Evolutionary conservation across 2,888 invertebrate genomes (phyloP).

Genomic region (Dusona sp.): DNA sequence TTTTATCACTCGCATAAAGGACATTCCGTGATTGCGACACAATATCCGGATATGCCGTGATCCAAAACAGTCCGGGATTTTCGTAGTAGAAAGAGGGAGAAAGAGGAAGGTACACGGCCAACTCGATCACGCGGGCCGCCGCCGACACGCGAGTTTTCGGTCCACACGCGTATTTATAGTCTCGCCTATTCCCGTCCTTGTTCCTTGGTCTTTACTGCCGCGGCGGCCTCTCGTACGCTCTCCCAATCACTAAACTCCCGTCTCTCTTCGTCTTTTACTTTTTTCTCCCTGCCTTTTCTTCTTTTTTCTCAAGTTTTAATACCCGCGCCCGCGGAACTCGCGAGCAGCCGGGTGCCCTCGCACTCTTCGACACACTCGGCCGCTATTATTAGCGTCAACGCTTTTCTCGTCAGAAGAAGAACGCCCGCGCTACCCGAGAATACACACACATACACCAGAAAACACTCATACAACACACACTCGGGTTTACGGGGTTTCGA

Average conservation of each 20-base stretch:
- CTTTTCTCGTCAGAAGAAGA: slow-evolving; percentile 71
- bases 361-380: slow-evolving; percentile 57
- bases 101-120: slow-evolving; percentile 29
- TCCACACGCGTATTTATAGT: slow-evolving; percentile 63
- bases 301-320: slow-evolving; percentile 52
- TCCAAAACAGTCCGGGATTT: slow-evolving; percentile 7
- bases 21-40: background rate
- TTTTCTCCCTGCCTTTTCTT: slow-evolving; percentile 22
- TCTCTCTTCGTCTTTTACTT: slow-evolving; percentile 31
- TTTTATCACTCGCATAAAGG: background rate
- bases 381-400: slow-evolving; percentile 77
- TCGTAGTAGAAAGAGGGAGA: slow-evolving; percentile 7
- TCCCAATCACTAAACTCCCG: slow-evolving; percentile 14
- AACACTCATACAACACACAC: background rate
- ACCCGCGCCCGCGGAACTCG: slow-evolving; percentile 70
- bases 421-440: slow-evolving; percentile 32
- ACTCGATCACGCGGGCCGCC: slow-evolving; percentile 45
- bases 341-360: slow-evolving; percentile 76
- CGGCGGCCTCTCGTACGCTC: slow-evolving; percentile 27
- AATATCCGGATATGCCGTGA: background rate
- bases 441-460: background rate
- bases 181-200: slow-evolving; percentile 45
- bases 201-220: slow-evolving; percentile 40
- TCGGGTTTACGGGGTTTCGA: slow-evolving; percentile 16
- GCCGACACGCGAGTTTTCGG: slow-evolving; percentile 61